Percentiles rank a stretch among this genome's conserved stretches.
Evolutionary conservation across 2,113 vertebrate species (phyloP).

Genomic region (Chitala chitala): DNA sequence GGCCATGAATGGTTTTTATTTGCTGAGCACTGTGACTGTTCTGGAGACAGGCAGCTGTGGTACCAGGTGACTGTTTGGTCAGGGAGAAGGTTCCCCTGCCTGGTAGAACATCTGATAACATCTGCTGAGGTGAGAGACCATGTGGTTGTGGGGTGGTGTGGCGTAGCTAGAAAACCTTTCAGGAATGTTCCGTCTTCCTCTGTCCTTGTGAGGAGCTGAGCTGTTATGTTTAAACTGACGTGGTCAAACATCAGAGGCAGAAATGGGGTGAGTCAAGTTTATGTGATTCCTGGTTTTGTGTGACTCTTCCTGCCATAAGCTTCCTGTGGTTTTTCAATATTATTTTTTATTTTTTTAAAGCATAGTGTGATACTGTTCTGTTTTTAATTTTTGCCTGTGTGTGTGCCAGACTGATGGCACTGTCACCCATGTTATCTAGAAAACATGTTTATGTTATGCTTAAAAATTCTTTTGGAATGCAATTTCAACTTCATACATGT

Average conservation of each 20-base stretch:
- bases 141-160: conserved; percentile 11
- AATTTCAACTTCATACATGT: too few species aligned
- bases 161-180: background rate
- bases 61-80: background rate
- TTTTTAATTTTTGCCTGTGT: too few species aligned
- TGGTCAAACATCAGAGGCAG: background rate
- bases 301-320: background rate
- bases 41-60: too few species aligned
- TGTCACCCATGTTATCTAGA: too few species aligned
- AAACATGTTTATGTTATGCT: too few species aligned
- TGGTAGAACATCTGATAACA: background rate
- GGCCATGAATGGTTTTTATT: too few species aligned
- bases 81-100: background rate
- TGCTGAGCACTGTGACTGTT: too few species aligned
- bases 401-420: too few species aligned
- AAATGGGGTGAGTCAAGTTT: background rate
- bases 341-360: too few species aligned
- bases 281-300: background rate
- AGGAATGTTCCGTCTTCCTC: conserved; percentile 11
- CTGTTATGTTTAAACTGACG: conserved; percentile 9
- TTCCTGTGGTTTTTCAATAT: background rate
- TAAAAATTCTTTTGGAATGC: too few species aligned
- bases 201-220: background rate
- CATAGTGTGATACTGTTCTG: too few species aligned
- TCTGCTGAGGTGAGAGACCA: background rate